Conservation (phyloP, 2,797 vertebrate genomes). For the Catostomus latipinnis region DNA sequence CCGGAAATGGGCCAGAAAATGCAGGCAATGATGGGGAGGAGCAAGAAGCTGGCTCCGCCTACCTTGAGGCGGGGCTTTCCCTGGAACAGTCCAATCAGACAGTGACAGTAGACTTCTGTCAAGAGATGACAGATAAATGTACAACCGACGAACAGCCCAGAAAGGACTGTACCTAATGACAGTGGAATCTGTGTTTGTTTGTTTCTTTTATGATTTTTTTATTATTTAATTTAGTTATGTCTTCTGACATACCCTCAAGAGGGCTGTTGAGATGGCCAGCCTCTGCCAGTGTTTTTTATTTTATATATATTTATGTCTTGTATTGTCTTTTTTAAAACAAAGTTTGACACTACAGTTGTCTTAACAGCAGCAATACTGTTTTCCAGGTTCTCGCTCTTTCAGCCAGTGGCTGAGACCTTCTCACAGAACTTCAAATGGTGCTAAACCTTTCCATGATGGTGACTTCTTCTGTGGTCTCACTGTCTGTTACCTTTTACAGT, state of each 20-base stretch:
- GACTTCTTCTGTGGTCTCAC: conserved; percentile 67
- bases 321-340: conserved; percentile 73
- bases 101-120: conserved; percentile 98
- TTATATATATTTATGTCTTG: conserved; percentile 70
- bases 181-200: conserved; percentile 65
- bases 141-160: conserved; percentile 97
- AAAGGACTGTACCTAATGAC: conserved; percentile 91
- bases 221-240: conserved; percentile 70
- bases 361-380: conserved; percentile 99
- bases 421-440: conserved; percentile 90
- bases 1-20: conserved; percentile 46
- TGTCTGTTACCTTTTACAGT: conserved; percentile 84
- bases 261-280: conserved; percentile 82
- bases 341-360: conserved; percentile 99
- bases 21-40: conserved; percentile 40
- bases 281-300: conserved; percentile 81
- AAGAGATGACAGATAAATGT: conserved; percentile 99
- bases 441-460: conserved; percentile 87
- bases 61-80: conserved; percentile 82
- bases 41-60: conserved; percentile 64
- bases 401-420: conserved; percentile 81
- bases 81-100: conserved; percentile 90
- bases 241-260: conserved; percentile 75
- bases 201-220: conserved; percentile 46
- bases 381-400: conserved; percentile 88